Conservation (phyloP, 2,888 invertebrate genomes). For the Gymnoscelis rufifasciata region DNA sequence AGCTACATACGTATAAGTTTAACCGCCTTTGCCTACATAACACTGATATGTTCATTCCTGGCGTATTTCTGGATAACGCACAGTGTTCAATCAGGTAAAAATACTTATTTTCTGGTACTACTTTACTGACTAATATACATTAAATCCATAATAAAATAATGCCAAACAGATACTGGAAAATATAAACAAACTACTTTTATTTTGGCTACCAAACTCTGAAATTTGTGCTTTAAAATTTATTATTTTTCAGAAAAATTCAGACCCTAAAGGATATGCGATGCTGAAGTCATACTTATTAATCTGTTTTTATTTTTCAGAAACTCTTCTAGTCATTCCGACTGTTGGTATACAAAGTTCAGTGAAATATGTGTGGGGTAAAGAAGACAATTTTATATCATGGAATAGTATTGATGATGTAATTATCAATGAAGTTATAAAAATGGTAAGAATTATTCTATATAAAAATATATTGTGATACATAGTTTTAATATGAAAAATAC, state of each 20-base stretch:
- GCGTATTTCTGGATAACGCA: constrained; percentile 68
- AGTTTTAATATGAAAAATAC: no score
- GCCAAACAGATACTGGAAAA: no score
- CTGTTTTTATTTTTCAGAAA: constrained; percentile 65
- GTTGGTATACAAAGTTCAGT: constrained; percentile 67
- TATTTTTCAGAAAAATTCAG: no score
- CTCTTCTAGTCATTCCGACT: constrained; percentile 61
- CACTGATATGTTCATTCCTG: constrained; percentile 54
- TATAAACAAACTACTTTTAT: no score
- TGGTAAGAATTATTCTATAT: constrained; percentile 44
- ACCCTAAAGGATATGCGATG: no score
- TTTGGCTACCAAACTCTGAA: no score
- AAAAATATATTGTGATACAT: no score
- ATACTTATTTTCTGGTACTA: no score
- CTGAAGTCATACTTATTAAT: no score
- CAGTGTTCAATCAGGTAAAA: constrained; percentile 65
- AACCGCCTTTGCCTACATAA: constrained; percentile 50
- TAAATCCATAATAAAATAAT: no score
- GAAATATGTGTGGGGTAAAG: constrained; percentile 63
- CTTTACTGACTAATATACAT: no score
- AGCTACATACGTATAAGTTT: constrained; percentile 54
- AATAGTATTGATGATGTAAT: constrained; percentile 65
- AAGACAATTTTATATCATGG: constrained; percentile 67
- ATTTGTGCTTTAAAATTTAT: no score
- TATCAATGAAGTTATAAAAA: constrained; percentile 72